phyloP scores from a whole-genome alignment of 2,797 vertebrate genomes.

The Pangasius sanitwongsei region DNA sequence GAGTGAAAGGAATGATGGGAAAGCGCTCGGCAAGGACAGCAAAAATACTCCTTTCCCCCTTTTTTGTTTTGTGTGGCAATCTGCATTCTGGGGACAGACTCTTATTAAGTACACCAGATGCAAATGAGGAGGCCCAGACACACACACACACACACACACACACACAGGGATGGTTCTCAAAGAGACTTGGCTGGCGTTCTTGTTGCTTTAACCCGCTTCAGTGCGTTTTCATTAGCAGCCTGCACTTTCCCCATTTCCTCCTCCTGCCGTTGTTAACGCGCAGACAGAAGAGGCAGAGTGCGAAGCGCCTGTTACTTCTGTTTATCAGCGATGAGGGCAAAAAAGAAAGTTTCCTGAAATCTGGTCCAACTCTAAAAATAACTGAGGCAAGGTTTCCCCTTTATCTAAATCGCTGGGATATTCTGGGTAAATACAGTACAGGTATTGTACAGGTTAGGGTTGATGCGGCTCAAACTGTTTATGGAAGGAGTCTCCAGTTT shows the following conservation, averaged over 20 bases:
- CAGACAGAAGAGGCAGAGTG: constrained; percentile 50
- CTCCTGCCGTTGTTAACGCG: constrained; percentile 31
- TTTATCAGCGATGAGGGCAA: constrained; percentile 28
- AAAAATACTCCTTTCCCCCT: constrained; percentile 46
- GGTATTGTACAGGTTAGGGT: no score
- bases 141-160: constrained; percentile 22
- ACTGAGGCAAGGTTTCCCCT: background rate
- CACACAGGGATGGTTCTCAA: constrained; percentile 50
- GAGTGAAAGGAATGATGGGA: background rate
- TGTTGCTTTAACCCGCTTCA: constrained; percentile 65
- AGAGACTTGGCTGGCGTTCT: constrained; percentile 59
- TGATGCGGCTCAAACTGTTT: background rate
- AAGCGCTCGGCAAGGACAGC: constrained; percentile 35
- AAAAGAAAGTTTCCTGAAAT: background rate
- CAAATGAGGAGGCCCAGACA: constrained; percentile 58
- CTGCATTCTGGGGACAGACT: constrained; percentile 64
- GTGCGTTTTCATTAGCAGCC: constrained; percentile 65
- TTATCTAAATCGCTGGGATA: background rate
- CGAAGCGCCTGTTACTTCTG: constrained; percentile 36
- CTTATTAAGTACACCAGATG: constrained; percentile 66
- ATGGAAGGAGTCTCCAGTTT: background rate
- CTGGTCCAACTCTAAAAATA: no score
- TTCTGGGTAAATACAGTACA: background rate
- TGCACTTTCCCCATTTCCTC: constrained; percentile 45
- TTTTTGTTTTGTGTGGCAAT: constrained; percentile 55